Evolutionary conservation across 2,797 vertebrate species (phyloP), one percentile per base, ranked within the genome.

Genomic region (Pangasius macronema): DNA sequence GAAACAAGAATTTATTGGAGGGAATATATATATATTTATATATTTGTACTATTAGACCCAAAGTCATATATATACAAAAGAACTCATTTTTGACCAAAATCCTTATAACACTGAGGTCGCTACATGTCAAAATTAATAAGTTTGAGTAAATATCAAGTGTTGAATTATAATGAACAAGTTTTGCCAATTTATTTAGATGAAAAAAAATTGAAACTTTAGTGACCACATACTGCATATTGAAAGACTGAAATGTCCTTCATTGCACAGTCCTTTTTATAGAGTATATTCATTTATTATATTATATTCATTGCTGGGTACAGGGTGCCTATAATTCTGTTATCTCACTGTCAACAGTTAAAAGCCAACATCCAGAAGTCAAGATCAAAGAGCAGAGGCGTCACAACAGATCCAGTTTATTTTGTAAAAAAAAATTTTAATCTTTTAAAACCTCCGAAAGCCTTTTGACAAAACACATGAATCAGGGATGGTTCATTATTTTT

Each of bases 291-390:
- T 49, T 46, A 14, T 27, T 73, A 27, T 27, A 73, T 73, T 42
- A 46, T 46, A 76, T 18, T 16, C 10, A 49, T 16, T 49, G 73
- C 49, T 3, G 27, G 14, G 6, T n/a, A 27, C 6, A 53, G 27
- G 49, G 42, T 18, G 73, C 73, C 49, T 53, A 51, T 51, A 51
- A 51, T 53, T 76, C n/a, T 18, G 75, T 33, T 49, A 75, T n/a
- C 72, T 87, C 73, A 84, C 16, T 83, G 86, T 85, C 85, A 89
- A 83, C 84, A 70, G 68, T 22, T 59, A 46, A 85, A 85, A 89
- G 59, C 84, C 75, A 83, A 55, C 86, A 79, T 85, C 81, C 83
- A 87, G 84, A 79, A 85, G 89, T 24, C 39, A 55, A 75, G 63
- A 83, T 36, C 77, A 86, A 36, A 51, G 49, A 81, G 82, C 85